phyloP scores from a whole-genome alignment of 1,140 invertebrate genomes.

The Diuraphis noxia region DNA sequence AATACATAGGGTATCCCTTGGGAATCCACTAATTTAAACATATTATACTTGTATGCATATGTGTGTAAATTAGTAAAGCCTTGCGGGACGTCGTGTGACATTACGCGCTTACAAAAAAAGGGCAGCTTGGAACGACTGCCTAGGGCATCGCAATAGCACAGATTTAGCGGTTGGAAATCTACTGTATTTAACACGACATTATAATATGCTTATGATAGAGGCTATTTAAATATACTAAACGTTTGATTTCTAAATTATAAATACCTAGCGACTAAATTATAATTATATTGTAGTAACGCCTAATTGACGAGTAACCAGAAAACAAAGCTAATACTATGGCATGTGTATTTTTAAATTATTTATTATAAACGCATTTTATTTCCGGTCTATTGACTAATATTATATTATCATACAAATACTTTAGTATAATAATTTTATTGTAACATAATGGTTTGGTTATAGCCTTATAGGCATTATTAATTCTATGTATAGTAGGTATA shows the following conservation, averaged over 20 bases:
- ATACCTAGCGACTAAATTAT: background rate
- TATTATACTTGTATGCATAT: slow-evolving; percentile 8
- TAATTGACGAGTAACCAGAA: background rate
- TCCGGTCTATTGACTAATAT: background rate
- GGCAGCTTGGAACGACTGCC: background rate
- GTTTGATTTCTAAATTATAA: background rate
- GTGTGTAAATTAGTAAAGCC: background rate
- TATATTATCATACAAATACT: no score
- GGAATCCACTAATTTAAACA: slow-evolving; percentile 3
- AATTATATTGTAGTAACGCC: background rate
- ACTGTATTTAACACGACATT: background rate
- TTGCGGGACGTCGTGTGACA: slow-evolving; percentile 2
- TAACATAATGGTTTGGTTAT: background rate
- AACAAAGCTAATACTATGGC: background rate
- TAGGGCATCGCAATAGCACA: background rate
- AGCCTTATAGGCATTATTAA: no score
- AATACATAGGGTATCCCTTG: background rate
- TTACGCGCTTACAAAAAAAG: background rate
- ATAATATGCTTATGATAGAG: background rate
- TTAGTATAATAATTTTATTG: background rate
- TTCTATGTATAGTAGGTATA: background rate
- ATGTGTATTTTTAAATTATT: background rate
- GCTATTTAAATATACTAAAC: background rate
- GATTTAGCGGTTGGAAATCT: background rate
- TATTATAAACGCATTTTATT: background rate